phyloP scores from a whole-genome alignment of 2,113 vertebrate genomes.

The Phyllostomus discolor region DNA sequence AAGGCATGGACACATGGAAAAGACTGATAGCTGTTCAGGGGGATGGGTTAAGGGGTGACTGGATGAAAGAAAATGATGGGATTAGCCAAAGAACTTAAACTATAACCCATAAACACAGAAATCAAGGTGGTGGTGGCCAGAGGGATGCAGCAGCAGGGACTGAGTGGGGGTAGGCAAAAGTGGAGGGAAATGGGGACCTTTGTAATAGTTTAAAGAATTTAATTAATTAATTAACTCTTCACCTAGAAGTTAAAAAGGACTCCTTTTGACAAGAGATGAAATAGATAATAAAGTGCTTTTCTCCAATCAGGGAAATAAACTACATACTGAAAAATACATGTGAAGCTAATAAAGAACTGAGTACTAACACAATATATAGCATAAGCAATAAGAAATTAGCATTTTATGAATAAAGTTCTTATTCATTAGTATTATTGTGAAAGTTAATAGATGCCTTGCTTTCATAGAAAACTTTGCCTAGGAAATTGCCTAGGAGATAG shows the following conservation, averaged over 20 bases:
- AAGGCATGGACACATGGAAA: no score
- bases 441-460: neutral
- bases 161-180: no score
- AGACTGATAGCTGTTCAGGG: no score
- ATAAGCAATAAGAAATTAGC: neutral
- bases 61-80: no score
- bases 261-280: neutral
- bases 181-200: no score
- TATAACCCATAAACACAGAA: no score
- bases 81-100: no score
- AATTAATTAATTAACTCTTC: neutral
- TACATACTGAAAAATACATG: neutral
- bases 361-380: neutral
- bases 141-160: no score
- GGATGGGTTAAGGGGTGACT: no score
- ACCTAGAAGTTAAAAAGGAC: neutral
- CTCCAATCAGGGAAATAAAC: neutral
- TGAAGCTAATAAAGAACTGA: slow-evolving; percentile 62
- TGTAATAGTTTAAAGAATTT: no score
- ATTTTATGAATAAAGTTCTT: neutral
- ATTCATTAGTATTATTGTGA: neutral
- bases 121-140: no score
- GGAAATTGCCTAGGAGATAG: neutral
- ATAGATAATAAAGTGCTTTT: neutral
- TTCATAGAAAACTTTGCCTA: neutral